Percentiles rank a stretch among this genome's conserved stretches.
phyloP scores from a whole-genome alignment of 2,888 invertebrate species.

The Cristatella mucedo region DNA sequence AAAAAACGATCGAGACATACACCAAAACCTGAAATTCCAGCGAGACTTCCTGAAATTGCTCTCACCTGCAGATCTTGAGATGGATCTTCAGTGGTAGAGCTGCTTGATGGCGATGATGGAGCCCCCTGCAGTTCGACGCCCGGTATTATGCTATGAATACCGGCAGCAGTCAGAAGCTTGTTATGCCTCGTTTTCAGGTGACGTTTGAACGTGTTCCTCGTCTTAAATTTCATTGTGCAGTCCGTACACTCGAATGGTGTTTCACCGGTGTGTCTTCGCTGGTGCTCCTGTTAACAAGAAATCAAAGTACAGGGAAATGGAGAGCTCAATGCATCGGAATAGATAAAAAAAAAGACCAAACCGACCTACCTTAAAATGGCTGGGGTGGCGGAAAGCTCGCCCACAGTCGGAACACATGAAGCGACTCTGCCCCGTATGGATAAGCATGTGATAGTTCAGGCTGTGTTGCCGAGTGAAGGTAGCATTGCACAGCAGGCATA shows the following conservation, averaged over 20 bases:
- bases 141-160: too few species aligned
- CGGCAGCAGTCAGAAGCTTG: too few species aligned
- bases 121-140: too few species aligned
- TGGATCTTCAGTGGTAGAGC: too few species aligned
- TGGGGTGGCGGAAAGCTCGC: constrained; percentile 47
- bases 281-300: constrained; percentile 37
- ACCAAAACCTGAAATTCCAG: too few species aligned
- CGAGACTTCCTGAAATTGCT: too few species aligned
- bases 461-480: constrained; percentile 48
- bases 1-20: too few species aligned
- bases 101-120: too few species aligned
- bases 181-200: constrained; percentile 47
- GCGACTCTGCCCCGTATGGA: constrained; percentile 46
- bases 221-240: constrained; percentile 42
- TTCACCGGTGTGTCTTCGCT: constrained; percentile 42
- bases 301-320: too few species aligned
- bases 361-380: constrained; percentile 42
- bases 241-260: constrained; percentile 31
- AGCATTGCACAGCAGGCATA: constrained; percentile 45
- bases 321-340: background rate
- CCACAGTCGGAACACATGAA: constrained; percentile 47
- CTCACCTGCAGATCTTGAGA: too few species aligned
- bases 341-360: too few species aligned
- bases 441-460: constrained; percentile 48
- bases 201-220: constrained; percentile 47